Base-by-base conservation (phyloP, 2,797 vertebrate species). In the Xenops minutus region DNA sequence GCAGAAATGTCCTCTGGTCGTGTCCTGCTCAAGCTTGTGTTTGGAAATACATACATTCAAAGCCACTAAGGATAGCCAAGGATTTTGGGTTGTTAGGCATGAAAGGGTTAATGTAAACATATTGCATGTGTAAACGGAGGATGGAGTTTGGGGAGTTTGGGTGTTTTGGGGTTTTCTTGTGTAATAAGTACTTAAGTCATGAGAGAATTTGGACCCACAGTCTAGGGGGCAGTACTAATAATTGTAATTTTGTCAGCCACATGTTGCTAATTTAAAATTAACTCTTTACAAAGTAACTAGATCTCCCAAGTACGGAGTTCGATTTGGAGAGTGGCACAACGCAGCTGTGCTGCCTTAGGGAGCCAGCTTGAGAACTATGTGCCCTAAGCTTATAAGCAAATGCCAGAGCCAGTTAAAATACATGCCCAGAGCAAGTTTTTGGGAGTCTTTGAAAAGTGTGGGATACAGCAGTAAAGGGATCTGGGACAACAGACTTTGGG, bases 291-390 rank as follows among this genome's bases (percentile, higher is more conserved):
- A 82, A 58, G 48, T 66, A 43, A 32, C 26, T 41, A 32, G 3
- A 4, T 69, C 69, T 89, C 46, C 49, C 29, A 64, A 80, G 37
- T 41, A 46, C 27, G 21, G 10, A 36, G 14, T 18, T 27, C 52
- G n/a, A 22, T 62, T 79, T 79, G 54, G 37, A 69, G 41, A 41
- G 5, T 29, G 37, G 30, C 8, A 1, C 44, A 36, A 68, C 0
- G 4, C 0, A 2, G 26, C 26, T n/a, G 52, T 0, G 2, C 36
- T 84, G 46, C 62, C 23, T 74, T 55, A 26, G 23, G 41, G 22
- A 46, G 48, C 61, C 52, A 48, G 29, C 36, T 85, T 46, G 51
- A 41, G 34, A 77, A 73, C 46, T 46, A 14, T 39, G n/a, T 34
- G 36, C 75, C 26, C 7, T 69, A n/a, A 66, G 21, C 29, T 68